phyloP scores from a whole-genome alignment of 1,140 invertebrate genomes.

The Drosophila pseudoobscura region DNA sequence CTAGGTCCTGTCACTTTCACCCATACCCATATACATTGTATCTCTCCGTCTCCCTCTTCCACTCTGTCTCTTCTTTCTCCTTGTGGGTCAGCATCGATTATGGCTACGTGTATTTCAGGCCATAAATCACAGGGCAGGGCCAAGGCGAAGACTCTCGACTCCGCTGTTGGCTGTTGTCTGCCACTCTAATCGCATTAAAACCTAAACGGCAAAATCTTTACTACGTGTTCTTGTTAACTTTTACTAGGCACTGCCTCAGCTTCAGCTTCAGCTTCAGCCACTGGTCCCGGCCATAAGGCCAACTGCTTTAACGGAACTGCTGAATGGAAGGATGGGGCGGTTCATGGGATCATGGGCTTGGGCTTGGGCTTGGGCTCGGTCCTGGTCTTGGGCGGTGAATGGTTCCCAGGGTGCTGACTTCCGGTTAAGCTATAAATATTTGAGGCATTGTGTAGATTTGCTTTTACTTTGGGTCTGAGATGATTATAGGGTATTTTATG shows the following conservation, averaged over 20 bases:
- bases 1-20: background rate
- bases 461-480: background rate
- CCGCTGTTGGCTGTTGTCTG: conserved; percentile 40
- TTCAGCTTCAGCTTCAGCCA: background rate
- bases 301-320: conserved; percentile 16
- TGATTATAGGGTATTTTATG: background rate
- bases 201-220: conserved; percentile 72
- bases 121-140: conserved; percentile 59
- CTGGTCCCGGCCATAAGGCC: background rate
- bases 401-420: conserved; percentile 27
- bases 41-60: too few relatives aligned
- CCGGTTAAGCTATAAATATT: conserved; percentile 41
- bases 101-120: conserved; percentile 51
- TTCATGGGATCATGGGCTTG: too few relatives aligned
- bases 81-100: conserved; percentile 54
- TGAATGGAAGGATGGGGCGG: background rate
- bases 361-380: background rate
- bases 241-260: conserved; percentile 22
- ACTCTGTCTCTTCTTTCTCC: background rate
- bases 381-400: conserved; percentile 5
- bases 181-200: conserved; percentile 77
- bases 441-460: conserved; percentile 15
- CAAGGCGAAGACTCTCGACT: conserved; percentile 34
- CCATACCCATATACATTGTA: background rate
- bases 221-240: conserved; percentile 78